Conservation (phyloP, 2,888 invertebrate species). For the Drosophila cognata region DNA sequence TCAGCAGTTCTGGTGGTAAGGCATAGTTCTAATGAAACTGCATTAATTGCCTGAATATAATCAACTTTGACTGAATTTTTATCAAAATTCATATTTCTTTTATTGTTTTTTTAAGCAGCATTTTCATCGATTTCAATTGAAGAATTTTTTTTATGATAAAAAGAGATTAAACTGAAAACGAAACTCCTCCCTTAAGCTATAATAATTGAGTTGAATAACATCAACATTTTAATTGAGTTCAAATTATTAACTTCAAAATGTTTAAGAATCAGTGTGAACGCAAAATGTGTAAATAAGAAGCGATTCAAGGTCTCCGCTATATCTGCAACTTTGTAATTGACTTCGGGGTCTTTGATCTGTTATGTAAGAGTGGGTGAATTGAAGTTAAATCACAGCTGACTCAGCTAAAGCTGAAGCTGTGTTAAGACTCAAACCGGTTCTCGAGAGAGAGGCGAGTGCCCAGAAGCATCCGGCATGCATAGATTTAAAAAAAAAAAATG, state of each 20-base stretch:
- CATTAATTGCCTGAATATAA: not conserved
- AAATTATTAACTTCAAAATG: not conserved
- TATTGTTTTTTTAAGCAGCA: not conserved
- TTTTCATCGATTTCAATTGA: not conserved
- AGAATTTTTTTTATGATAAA: not conserved
- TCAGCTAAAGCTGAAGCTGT: not conserved
- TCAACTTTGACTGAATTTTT: not conserved
- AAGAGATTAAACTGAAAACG: not conserved
- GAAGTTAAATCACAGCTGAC: not conserved
- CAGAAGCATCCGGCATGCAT: constrained; percentile 17
- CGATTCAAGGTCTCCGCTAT: not conserved
- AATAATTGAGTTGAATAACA: not conserved
- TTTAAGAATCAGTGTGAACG: not conserved
- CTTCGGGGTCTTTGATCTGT: not conserved
- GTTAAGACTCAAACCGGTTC: constrained; percentile 9
- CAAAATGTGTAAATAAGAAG: not conserved
- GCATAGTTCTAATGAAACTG: not conserved
- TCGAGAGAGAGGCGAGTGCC: constrained; percentile 11
- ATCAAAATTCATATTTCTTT: not conserved
- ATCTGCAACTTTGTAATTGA: not conserved
- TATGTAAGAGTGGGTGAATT: not conserved
- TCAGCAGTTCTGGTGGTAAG: constrained; percentile 81
- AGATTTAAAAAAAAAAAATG: not conserved
- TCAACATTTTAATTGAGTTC: not conserved
- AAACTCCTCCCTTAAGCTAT: not conserved